Evolutionary conservation across 1,140 invertebrate species (phyloP).

Genomic region (Ganaspis sp.): DNA sequence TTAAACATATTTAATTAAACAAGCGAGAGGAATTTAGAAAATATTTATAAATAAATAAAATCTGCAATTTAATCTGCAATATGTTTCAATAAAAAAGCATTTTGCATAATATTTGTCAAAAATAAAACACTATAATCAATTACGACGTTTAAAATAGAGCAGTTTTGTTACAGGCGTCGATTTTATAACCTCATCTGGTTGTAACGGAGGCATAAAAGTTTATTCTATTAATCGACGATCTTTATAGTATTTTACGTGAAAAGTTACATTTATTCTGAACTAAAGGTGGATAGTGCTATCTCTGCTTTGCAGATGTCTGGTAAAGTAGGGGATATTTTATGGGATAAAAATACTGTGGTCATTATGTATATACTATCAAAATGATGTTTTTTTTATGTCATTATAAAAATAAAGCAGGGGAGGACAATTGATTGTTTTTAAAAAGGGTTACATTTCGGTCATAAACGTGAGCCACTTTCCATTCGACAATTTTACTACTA

Average conservation of each 20-base stretch:
- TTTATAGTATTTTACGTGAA: background rate
- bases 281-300: background rate
- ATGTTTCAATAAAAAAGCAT: too few species aligned
- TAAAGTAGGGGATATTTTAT: background rate
- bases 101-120: too few species aligned
- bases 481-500: conserved; percentile 1
- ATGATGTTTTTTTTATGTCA: background rate
- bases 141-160: background rate
- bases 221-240: background rate
- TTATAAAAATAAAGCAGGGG: background rate
- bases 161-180: background rate
- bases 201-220: background rate
- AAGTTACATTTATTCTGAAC: background rate
- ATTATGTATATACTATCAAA: background rate
- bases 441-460: background rate
- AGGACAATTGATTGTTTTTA: background rate
- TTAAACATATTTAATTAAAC: too few species aligned
- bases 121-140: background rate
- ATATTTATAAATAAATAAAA: too few species aligned
- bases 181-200: background rate
- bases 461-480: background rate
- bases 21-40: too few species aligned
- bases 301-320: background rate
- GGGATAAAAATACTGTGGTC: background rate
- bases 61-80: too few species aligned